These are phyloP conservation scores for Octodon degus DNA, from an alignment of 2,113 vertebrate genomes.

Conservation along the genomic window DNA sequence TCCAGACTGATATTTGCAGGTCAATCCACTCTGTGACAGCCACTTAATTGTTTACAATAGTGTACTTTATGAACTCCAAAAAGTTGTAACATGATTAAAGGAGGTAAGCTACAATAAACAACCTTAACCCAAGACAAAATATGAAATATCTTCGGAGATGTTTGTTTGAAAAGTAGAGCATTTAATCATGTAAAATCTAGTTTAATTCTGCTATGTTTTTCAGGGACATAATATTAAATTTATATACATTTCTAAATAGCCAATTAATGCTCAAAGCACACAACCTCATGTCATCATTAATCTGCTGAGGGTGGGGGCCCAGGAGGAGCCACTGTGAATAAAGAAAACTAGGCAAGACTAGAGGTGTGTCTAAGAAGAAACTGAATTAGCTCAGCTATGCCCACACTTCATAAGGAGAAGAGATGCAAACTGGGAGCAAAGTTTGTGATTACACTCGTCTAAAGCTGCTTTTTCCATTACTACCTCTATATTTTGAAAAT, in stretches of 20 bases:
- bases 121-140: background rate
- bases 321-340: background rate
- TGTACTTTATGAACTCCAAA: background rate
- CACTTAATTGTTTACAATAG: background rate
- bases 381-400: background rate
- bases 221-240: background rate
- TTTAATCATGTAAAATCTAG: slow-evolving; percentile 3
- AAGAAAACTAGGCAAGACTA: background rate
- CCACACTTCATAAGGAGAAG: background rate
- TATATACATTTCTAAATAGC: background rate
- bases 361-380: background rate
- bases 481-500: background rate
- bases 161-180: background rate
- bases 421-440: background rate
- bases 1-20: background rate
- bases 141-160: slow-evolving; percentile 9
- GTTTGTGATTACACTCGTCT: background rate
- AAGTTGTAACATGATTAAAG: background rate
- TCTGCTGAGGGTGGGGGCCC: background rate
- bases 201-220: background rate
- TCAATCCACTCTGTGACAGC: background rate
- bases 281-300: background rate
- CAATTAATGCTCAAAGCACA: background rate
- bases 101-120: background rate
- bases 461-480: background rate